phyloP scores from a whole-genome alignment of 37 sponge, comb jelly and placozoan genomes.

The Chondrilla cf. caribensis region DNA sequence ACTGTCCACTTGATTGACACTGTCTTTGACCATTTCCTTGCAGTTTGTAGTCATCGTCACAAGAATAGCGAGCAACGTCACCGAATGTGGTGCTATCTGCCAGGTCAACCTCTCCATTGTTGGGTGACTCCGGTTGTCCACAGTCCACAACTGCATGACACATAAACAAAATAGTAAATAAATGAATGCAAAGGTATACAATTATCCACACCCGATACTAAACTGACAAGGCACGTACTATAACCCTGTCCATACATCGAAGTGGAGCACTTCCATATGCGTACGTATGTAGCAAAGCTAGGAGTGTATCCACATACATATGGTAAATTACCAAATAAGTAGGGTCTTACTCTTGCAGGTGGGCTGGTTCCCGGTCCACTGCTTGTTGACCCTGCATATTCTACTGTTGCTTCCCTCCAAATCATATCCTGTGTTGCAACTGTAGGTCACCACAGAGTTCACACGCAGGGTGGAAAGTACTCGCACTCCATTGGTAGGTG shows the following conservation, averaged over 20 bases:
- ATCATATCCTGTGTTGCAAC: constrained; percentile 43
- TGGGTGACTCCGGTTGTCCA: constrained; percentile 48
- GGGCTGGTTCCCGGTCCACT: constrained; percentile 44
- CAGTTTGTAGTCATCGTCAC: constrained; percentile 23
- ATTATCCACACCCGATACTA: too few species aligned
- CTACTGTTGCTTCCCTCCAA: constrained; percentile 38
- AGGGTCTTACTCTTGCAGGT: constrained; percentile 44
- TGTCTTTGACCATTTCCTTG: constrained; percentile 19
- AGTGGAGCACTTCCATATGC: too few species aligned
- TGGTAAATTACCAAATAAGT: neutral
- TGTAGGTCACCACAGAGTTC: constrained; percentile 43
- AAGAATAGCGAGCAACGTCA: constrained; percentile 26
- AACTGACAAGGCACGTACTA: too few species aligned
- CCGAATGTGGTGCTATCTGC: neutral
- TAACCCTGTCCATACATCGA: too few species aligned
- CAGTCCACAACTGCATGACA: constrained; percentile 42
- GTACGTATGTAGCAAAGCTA: too few species aligned
- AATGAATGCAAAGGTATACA: too few species aligned
- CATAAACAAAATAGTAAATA: too few species aligned
- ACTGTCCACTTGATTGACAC: constrained; percentile 32
- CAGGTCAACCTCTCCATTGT: constrained; percentile 21
- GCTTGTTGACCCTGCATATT: constrained; percentile 35
- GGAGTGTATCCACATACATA: too few species aligned
- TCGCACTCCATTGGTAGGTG: constrained; percentile 17
- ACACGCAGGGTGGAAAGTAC: neutral